Evolutionary conservation across 2,888 invertebrate species (phyloP).

Genomic region (Apamea epomidion): DNA sequence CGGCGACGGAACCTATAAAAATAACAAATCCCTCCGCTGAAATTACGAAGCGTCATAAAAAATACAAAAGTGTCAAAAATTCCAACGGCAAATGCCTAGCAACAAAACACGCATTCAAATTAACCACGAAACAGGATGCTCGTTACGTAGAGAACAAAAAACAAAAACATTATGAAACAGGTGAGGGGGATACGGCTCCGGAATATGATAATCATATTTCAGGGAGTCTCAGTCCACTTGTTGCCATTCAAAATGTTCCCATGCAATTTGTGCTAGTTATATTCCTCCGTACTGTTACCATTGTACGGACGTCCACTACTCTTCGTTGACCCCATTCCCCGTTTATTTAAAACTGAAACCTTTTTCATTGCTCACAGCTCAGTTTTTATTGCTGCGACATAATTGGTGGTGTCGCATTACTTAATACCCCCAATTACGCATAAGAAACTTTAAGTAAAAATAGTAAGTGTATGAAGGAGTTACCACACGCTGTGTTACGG

Average conservation of each 20-base stretch:
- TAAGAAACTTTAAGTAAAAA: constrained; percentile 25
- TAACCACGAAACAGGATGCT: constrained; percentile 86
- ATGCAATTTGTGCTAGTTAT: constrained; percentile 69
- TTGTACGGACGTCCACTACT: constrained; percentile 55
- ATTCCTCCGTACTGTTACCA: constrained; percentile 63
- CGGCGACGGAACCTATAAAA: constrained; percentile 50
- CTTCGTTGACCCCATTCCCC: constrained; percentile 61
- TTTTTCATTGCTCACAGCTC: constrained; percentile 53
- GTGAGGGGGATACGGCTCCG: constrained; percentile 78
- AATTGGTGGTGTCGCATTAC: constrained; percentile 51
- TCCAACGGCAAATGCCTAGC: constrained; percentile 77
- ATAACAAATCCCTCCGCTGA: constrained; percentile 66
- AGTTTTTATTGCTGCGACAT: constrained; percentile 53
- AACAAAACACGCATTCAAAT: constrained; percentile 86
- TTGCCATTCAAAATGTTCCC: constrained; percentile 73
- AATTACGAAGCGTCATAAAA: constrained; percentile 56
- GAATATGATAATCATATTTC: constrained; percentile 83
- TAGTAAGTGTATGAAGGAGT: constrained; percentile 20
- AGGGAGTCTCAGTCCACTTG: constrained; percentile 77
- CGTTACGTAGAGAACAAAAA: constrained; percentile 82
- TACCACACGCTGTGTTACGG: constrained; percentile 1
- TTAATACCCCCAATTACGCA: constrained; percentile 49
- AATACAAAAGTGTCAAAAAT: constrained; percentile 78
- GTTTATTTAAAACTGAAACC: constrained; percentile 53
- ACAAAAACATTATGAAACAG: constrained; percentile 80